Evolutionary conservation across 2,113 vertebrate genomes (phyloP), one percentile per base, ranked within the genome.

Genomic region (Halichoerus grypus): DNA sequence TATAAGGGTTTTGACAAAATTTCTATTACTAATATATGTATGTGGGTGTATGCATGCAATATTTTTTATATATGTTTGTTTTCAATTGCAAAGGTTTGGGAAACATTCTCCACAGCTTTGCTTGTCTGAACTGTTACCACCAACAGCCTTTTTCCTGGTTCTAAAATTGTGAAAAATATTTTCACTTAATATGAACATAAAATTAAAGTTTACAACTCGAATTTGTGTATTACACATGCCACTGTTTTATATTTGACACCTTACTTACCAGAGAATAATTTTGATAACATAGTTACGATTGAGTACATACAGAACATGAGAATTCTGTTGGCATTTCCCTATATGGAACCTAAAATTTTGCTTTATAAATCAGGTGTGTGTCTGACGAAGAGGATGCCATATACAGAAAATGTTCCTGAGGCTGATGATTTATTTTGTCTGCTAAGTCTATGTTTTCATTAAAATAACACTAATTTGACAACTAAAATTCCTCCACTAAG

Each of bases 401-500:
- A 46, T 11, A 49, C 3, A 83, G 2, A 97, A 67, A 76, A 80
- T 24, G 28, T 65, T 82, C 3, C 13, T 72, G 36, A 77, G 6
- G 5, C 4, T 74, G 19, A 15, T 55, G 13, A 19, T 39, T 39
- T 49, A 80, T 76, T 85, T 93, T 87, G 10, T 61, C 31, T 80
- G 39, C 3, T 49, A 79, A 94, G 15, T 16, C 76, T 74, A n/a
- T 26, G 1, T 67, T 93, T 93, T 88, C 51, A 88, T 69, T 51
- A 67, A 95, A 39, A n/a, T 77, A 88, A 51, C 55, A 36, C 9
- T 74, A 59, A 86, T 76, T 94, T 85, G 26, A 96, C 36, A 36
- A 59, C 10, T 83, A 65, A 69, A 94, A 71, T 49, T 53, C 33
- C 18, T 24, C 21, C 16, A 16, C 16, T 53, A 33, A 74, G 0